Evolutionary conservation across 2,888 invertebrate species (phyloP), one percentile per base, ranked within the genome.

Genomic region (Coremacera marginata): DNA sequence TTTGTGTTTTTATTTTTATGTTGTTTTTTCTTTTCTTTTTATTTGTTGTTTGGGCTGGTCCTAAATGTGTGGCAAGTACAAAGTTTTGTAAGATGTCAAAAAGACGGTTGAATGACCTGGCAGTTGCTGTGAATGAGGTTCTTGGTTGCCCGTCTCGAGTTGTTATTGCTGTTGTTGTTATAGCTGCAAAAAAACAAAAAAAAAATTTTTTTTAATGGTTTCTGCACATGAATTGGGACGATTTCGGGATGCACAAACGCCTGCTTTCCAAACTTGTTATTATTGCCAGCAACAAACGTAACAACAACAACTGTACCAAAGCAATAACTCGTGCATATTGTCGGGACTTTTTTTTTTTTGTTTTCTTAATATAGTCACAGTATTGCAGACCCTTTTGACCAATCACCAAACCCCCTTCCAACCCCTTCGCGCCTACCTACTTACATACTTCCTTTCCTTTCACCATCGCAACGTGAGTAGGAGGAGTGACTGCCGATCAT

Each of bases 151-250:
- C 31, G 16, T 2, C 67, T 49, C 11, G 67, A 19, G 25, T 19
- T 57, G 7, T 57, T 71, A 70, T 62, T 70, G 44, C 57, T 68
- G 7, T n/a, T 34, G 19, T 71, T 60, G 25, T 71, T 31, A 55
- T 31, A 55, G 37, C 68, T 60, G 71, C 70, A 55, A 37, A 70
- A 16, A 70, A 70, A 22, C 19, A 55, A 60, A 55, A 55, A 37
- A 70, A 16, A 70, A 70, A 22, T 19, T 19, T 57, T 31, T 25
- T 11, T 71, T 49, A 73, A 73, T 73, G 65, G 60, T 73, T 51
- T 65, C 52, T 73, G 63, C 51, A 52, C 73, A 51, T 73, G 73
- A 73, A 63, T 63, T 63, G 73, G 73, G 73, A 63, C 51, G 73
- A 51, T 63, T 71, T 73, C 34, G 51, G 63, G 63, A 25, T 51